Evolutionary conservation across 2,888 invertebrate species (phyloP).

Genomic region (Brachyptera putata): DNA sequence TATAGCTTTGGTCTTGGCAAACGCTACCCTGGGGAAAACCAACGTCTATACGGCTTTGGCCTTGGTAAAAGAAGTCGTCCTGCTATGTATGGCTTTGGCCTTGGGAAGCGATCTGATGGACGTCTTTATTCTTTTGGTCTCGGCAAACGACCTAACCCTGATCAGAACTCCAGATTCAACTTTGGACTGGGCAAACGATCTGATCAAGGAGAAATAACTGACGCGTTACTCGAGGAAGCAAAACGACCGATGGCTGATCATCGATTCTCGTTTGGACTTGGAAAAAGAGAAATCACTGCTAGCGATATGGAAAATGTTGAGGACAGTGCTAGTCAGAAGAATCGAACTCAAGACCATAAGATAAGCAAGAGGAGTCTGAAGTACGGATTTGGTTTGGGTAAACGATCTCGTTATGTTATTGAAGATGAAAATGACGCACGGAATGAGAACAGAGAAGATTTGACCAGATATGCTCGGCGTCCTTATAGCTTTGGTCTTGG

Average conservation of each 20-base stretch:
- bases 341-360: conserved; percentile 7
- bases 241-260: conserved; percentile 24
- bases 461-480: conserved; percentile 27
- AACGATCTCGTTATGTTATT: conserved; percentile 39
- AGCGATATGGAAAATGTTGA: conserved; percentile 26
- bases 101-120: conserved; percentile 49
- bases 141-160: conserved; percentile 29
- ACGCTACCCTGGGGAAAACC: conserved; percentile 43
- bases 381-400: conserved; percentile 53
- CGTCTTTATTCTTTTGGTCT: conserved; percentile 29
- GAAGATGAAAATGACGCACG: not conserved
- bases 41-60: conserved; percentile 32
- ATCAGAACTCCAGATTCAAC: conserved; percentile 23
- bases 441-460: conserved; percentile 20
- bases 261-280: conserved; percentile 48
- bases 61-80: conserved; percentile 31
- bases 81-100: conserved; percentile 51
- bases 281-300: conserved; percentile 46
- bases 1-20: conserved; percentile 70
- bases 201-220: conserved; percentile 13
- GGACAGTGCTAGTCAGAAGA: not conserved
- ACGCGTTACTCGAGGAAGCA: conserved; percentile 17
- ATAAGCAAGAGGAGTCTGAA: conserved; percentile 32
- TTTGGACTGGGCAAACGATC: conserved; percentile 33
- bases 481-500: conserved; percentile 56